A percentile compares a stretch with the other conserved stretches of the same genome.
phyloP scores from a whole-genome alignment of 2,888 invertebrate species.

The Abscondita cerata region DNA sequence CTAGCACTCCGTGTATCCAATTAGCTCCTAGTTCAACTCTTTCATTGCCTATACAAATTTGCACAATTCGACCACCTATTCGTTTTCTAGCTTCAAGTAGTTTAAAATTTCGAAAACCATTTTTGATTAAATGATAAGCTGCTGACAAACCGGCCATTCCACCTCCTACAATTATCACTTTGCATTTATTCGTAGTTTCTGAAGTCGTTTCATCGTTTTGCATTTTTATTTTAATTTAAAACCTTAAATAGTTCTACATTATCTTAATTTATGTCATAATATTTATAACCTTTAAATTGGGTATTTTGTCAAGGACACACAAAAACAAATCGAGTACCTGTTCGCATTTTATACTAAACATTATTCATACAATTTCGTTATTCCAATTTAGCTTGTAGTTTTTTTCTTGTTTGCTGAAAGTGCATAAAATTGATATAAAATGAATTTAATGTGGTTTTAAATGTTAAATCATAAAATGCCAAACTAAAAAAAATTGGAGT shows the following conservation, averaged over 20 bases:
- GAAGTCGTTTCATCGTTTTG: slow-evolving; percentile 12
- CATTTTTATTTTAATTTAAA: slow-evolving; percentile 15
- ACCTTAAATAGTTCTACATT: slow-evolving; percentile 1
- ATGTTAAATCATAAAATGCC: too few relatives aligned
- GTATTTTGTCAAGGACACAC: background rate
- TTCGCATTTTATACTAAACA: background rate
- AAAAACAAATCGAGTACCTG: background rate
- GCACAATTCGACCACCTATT: slow-evolving; percentile 82
- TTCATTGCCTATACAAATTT: slow-evolving; percentile 72
- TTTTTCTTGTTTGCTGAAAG: too few relatives aligned
- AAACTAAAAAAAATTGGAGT: too few relatives aligned
- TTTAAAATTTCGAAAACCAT: slow-evolving; percentile 79
- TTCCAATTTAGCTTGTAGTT: background rate
- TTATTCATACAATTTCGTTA: background rate
- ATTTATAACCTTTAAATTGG: background rate
- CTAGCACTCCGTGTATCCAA: slow-evolving; percentile 91
- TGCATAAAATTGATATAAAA: too few relatives aligned
- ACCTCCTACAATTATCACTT: slow-evolving; percentile 83
- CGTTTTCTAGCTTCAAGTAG: slow-evolving; percentile 82
- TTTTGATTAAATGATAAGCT: slow-evolving; percentile 81
- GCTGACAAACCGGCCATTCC: slow-evolving; percentile 88
- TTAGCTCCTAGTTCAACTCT: slow-evolving; percentile 87
- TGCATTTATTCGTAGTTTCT: slow-evolving; percentile 56
- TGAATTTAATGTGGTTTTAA: too few relatives aligned
- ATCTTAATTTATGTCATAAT: slow-evolving; percentile 1